Percentiles rank a stretch among this genome's conserved stretches.
Evolutionary conservation across 1,140 invertebrate species (phyloP).

Genomic region (Polypedilum pembai): DNA sequence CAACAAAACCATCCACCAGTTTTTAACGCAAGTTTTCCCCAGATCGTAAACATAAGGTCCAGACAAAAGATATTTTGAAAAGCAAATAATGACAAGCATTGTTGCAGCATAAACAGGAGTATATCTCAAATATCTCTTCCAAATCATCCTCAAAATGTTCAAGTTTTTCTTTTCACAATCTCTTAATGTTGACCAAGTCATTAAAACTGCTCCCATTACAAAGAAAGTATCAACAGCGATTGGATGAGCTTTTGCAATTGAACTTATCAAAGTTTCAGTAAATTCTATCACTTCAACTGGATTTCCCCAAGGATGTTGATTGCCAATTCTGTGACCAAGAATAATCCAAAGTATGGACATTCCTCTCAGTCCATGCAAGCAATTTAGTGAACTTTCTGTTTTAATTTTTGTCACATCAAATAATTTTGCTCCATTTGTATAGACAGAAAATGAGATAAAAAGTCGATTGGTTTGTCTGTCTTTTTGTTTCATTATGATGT

Average conservation of each 20-base stretch:
- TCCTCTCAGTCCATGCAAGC: conserved; percentile 28
- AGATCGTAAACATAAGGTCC: too few species aligned
- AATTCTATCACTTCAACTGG: background rate
- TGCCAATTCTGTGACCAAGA: background rate
- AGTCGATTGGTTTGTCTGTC: background rate
- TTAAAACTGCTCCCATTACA: background rate
- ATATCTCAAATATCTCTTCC: background rate
- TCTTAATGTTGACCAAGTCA: background rate
- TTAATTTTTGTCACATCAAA: background rate
- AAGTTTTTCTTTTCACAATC: background rate
- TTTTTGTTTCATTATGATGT: background rate
- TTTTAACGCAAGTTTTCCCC: too few species aligned
- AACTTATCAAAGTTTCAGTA: background rate
- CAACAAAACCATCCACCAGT: background rate
- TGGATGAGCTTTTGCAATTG: background rate
- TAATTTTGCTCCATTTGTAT: conserved; percentile 27
- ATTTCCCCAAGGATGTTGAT: background rate
- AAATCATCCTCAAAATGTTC: background rate
- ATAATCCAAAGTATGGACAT: conserved; percentile 29
- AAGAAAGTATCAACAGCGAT: conserved; percentile 9
- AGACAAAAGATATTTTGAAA: background rate
- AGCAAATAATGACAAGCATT: background rate
- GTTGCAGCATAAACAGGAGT: background rate
- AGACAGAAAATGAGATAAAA: conserved; percentile 26
- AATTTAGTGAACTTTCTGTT: background rate